These are phyloP conservation scores for Scaptomyza caliginosa DNA, from an alignment of 2,888 invertebrate species.

Conservation along the genomic window DNA sequence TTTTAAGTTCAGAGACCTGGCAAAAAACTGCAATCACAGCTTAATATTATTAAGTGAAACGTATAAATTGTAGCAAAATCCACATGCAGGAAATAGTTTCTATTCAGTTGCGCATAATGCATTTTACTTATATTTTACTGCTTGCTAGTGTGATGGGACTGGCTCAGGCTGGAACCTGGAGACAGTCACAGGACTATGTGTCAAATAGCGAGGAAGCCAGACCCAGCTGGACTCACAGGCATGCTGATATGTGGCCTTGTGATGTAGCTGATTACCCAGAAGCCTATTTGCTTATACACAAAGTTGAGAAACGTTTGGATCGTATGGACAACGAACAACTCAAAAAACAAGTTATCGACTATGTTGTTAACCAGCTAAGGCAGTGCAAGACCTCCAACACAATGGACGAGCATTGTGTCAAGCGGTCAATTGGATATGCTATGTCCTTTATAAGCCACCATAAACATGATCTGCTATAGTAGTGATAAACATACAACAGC, in stretches of 20 bases:
- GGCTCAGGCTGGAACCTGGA: constrained; percentile 36
- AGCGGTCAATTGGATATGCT: constrained; percentile 58
- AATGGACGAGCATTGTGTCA: constrained; percentile 62
- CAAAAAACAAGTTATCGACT: constrained; percentile 33
- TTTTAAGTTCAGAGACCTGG: constrained; percentile 19
- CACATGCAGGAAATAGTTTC: not conserved
- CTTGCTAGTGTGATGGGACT: constrained; percentile 33
- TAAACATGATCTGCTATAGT: constrained; percentile 10
- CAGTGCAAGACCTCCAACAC: constrained; percentile 38
- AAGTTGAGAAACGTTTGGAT: constrained; percentile 65
- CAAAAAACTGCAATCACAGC: constrained; percentile 20
- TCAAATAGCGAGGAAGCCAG: not conserved
- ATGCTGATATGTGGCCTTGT: constrained; percentile 52
- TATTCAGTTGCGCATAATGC: constrained; percentile 29
- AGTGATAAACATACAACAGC: constrained; percentile 2
- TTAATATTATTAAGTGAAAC: not conserved
- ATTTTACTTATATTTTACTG: constrained; percentile 12
- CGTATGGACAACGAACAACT: constrained; percentile 23
- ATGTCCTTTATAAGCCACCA: constrained; percentile 60
- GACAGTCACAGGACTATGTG: constrained; percentile 20
- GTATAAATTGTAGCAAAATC: constrained; percentile 30
- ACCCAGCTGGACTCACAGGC: constrained; percentile 41
- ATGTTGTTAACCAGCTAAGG: constrained; percentile 41
- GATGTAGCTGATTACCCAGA: constrained; percentile 56
- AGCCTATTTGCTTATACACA: constrained; percentile 57